Evolutionary conservation across 2,797 vertebrate genomes (phyloP).

Genomic region (Cryptoblepharus egeriae): DNA sequence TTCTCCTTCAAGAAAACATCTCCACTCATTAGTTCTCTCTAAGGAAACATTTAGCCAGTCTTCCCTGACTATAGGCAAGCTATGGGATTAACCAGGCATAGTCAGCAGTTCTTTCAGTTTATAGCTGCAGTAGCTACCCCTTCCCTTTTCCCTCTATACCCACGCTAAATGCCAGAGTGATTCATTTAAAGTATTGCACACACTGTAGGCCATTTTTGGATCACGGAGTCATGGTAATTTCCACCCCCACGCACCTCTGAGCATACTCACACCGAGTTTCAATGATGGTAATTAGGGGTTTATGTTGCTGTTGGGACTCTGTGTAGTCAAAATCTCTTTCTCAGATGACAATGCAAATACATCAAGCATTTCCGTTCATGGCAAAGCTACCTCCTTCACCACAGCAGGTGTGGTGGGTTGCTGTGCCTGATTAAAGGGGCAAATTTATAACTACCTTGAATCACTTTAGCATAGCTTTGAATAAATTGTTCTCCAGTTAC

Average conservation of each 20-base stretch:
- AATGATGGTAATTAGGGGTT: conserved; percentile 14
- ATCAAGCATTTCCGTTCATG: background rate
- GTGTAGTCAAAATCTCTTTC: conserved; percentile 11
- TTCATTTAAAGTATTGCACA: background rate
- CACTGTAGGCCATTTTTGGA: conserved; percentile 11
- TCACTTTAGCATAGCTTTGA: background rate
- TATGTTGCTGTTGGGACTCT: conserved; percentile 6
- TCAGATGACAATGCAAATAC: conserved; percentile 35
- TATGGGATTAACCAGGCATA: background rate
- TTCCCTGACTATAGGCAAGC: background rate
- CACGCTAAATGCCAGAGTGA: background rate
- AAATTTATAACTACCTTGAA: conserved; percentile 3
- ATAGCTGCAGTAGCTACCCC: background rate
- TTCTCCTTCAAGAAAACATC: background rate
- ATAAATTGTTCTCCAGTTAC: no score
- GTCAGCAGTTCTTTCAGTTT: background rate
- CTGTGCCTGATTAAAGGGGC: background rate
- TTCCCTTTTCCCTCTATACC: background rate
- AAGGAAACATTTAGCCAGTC: background rate
- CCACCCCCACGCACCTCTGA: background rate
- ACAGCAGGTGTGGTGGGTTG: background rate
- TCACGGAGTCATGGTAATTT: background rate
- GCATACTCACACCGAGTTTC: conserved; percentile 20
- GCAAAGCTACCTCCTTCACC: rapidly evolving
- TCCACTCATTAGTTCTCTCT: no score